Base-by-base conservation (phyloP, 2,113 vertebrate genomes). In the Protobothrops flavoviridis region DNA sequence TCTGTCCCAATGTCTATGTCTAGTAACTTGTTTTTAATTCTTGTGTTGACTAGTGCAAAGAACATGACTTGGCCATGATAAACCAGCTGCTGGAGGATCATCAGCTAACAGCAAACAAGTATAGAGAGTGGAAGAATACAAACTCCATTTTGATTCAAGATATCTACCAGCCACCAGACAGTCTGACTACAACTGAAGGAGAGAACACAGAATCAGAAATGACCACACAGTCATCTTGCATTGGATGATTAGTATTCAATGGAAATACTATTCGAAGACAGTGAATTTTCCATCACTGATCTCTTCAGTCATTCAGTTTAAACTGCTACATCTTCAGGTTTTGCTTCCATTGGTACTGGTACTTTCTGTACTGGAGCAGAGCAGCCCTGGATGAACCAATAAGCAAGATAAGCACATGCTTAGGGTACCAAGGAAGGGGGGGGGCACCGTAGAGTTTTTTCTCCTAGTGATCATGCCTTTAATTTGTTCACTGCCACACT, bases 101-200 rank as follows among this genome's bases (percentile, higher is more conserved):
- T 0, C 95, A 98, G 91, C 96, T 99, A 88, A 99, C 98, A 0
- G 98, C 99, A 0, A 91, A 95, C 94, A 99, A 98, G 93, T 99
- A 99, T 96, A 98, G 98, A 96, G 97, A 98, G 85, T 99, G 99
- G 99, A 99, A 99, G 94, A 98, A 98, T 92, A 98, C 97, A 93
- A 99, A 99, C 52, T 97, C 96, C 3, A 94, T 98, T 90, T 94
- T 99, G 94, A 94, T 99, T 93, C 98, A 99, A 94, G 99, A 99
- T 48, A 98, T 99, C 91, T 97, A 98, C 93, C 96, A 97, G 12
- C 96, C 97, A 50, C 95, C 95, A 53, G 94, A 94, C 86, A 24
- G 26, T 88, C 95, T 96, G 55, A 95, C 94, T 69, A 92, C 13
- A 8, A 88, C 96, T 0, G 95, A 97, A 7, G 93, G 94, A 93